Base-by-base conservation (phyloP, 2,888 invertebrate genomes). In the Ectemnius lituratus region DNA sequence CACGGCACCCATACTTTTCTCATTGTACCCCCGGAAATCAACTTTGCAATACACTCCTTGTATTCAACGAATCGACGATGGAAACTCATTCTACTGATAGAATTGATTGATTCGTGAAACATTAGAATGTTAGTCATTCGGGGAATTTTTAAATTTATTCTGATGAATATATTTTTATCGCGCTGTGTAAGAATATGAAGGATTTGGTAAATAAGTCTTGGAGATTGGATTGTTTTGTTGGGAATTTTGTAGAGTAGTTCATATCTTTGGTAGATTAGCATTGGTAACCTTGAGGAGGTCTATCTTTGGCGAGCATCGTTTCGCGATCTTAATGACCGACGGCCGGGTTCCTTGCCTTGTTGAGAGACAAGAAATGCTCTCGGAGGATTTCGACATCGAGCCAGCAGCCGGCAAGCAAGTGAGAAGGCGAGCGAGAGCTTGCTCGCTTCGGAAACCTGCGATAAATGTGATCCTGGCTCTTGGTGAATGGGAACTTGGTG, bases 401-500 rank as follows among this genome's bases (percentile, higher is more conserved):
- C 52, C 81, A 70, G 73, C 47, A 67, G 49, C 62, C 65, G 23
- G 23, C 23, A 23, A 23, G 23, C 23, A 23, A 23, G 23, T 23
- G 23, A 23, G 23, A 23, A 23, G 23, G 23, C 23, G 23, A 23
- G 23, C 23, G 23, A 23, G 23, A 81, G 75, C 72, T n/a, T n/a
- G 75, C 79, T 76, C 75, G 79, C 68, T 79, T 70, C 68, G 83
- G 73, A 73, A 83, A 83, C 78, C 52, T 37, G 8, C 79, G 59
- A 69, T 62, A 58, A 73, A 76, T 67, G 73, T 64, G 77, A 66
- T 75, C 75, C 23, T 73, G 73, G 73, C 63, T 64, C 73, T 69
- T 77, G 80, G 84, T 83, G 83, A 83, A 83, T 83, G 83, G 80
- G 73, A 83, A 68, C 73, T 81, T 78, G 78, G 78, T 62, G 83